Percentiles rank a stretch among this genome's conserved stretches.
phyloP scores from a whole-genome alignment of 2,797 vertebrate species.

The Propithecus perrieri region DNA sequence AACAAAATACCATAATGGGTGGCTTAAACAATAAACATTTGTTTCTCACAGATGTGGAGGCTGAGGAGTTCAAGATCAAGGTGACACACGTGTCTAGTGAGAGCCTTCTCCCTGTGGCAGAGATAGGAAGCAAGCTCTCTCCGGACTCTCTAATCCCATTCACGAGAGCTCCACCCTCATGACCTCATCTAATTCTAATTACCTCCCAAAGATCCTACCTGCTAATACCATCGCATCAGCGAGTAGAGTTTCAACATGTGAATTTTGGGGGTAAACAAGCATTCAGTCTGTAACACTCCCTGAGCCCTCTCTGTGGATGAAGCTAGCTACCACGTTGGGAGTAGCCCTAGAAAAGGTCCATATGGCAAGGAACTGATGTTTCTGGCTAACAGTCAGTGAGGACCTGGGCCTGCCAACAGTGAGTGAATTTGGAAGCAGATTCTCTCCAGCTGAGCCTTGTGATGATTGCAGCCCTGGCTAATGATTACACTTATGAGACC shows the following conservation, averaged over 20 bases:
- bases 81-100: neutral
- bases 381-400: neutral
- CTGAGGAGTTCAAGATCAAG: neutral
- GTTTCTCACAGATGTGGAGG: neutral
- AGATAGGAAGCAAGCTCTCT: neutral
- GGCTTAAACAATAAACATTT: neutral
- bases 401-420: neutral
- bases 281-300: too few species aligned
- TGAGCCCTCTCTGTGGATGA: neutral
- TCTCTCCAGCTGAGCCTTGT: neutral
- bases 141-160: neutral
- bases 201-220: neutral
- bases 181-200: neutral
- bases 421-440: neutral
- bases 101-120: neutral
- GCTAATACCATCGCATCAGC: neutral
- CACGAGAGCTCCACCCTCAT: neutral
- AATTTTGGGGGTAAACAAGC: neutral
- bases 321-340: neutral
- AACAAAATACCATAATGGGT: neutral
- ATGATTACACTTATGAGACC: neutral
- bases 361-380: neutral
- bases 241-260: neutral
- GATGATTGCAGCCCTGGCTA: neutral
- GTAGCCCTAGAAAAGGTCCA: neutral